Conservation (phyloP, 92 coral and sea anemone species). For the Epizoanthus scotinus region DNA sequence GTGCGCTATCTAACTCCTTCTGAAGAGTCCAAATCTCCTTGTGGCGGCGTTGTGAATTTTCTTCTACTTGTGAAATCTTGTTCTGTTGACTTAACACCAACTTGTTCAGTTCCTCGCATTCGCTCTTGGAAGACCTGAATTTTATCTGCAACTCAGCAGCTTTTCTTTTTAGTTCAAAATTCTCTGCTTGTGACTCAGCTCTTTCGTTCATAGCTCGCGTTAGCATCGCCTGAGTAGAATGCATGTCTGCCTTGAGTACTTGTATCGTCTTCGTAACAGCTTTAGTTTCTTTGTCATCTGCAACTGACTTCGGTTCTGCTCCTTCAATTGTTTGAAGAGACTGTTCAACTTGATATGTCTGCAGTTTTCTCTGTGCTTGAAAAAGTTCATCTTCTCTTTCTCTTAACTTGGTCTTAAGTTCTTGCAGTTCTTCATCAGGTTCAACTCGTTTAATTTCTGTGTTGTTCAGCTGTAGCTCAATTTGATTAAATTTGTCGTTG, state of each 20-base stretch:
- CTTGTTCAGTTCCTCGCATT: slow-evolving; percentile 8
- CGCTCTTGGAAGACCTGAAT: slow-evolving; percentile 4
- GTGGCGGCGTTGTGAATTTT: not conserved
- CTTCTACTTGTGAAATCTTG: slow-evolving; percentile 1
- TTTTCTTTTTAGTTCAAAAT: slow-evolving; percentile 16
- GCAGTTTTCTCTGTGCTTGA: slow-evolving; percentile 4
- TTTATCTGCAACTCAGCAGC: slow-evolving; percentile 18
- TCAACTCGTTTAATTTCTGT: not conserved
- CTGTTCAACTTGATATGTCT: not conserved
- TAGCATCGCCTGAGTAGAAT: not conserved
- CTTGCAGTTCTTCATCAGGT: slow-evolving; percentile 12
- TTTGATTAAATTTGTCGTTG: not conserved
- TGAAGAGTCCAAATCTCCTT: slow-evolving; percentile 8
- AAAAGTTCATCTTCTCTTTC: slow-evolving; percentile 12
- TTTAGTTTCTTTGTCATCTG: not conserved
- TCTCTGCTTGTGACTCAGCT: slow-evolving; percentile 8
- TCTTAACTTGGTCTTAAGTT: not conserved
- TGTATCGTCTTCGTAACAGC: slow-evolving; percentile 2
- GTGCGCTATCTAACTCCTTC: slow-evolving; percentile 1
- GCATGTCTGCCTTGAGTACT: slow-evolving; percentile 2
- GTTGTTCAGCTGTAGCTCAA: not conserved
- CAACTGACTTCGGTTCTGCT: not conserved
- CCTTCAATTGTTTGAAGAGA: not conserved
- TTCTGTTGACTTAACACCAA: slow-evolving; percentile 2
- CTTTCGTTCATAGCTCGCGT: slow-evolving; percentile 5